Base-by-base conservation (phyloP, 53 echinoderm and acorn worm genomes). In the Actinopyga echinites region DNA sequence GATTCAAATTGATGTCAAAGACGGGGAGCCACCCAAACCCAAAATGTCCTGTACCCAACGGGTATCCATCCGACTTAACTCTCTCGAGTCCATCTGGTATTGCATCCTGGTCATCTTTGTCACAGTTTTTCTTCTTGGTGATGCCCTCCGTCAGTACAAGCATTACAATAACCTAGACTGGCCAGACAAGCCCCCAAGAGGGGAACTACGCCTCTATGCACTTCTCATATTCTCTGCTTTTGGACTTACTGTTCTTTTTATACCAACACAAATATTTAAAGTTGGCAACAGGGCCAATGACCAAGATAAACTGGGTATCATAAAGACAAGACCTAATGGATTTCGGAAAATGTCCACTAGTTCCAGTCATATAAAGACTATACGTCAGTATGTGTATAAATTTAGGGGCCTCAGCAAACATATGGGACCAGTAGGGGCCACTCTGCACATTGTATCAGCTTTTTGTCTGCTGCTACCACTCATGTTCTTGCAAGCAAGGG, bases 231-330 rank as follows among this genome's bases (percentile, higher is more conserved):
- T 92, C 36, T 85, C 89, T 25, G 93, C 94, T 2, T 85, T 91
- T 26, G 88, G 90, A 12, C 89, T 93, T 64, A 97, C 92, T 40
- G 69, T 91, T 25, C 84, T 85, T 55, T 97, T 97, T 85, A 94
- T 97, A 55, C 96, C 97, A 20, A 97, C 97, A 29, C 97, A 97
- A 61, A 91, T 94, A 83, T 92, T 97, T 88, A 88, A 94, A 83
- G 93, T 93, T 58, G 97, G 97, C 19, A 97, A 97, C 78, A 83
- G 90, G 12, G 92, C 97, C 11, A 97, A 97, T 54, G 97, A 97
- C 73, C 93, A 94, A 30, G 92, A 86, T 58, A 94, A 97, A 63
- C 92, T 97, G 30, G 94, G 97, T 17, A 69, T 89, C 20, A 75
- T 89, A 78, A 89, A 89, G 37, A 62, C 67, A 30, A 42, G 85